Evolutionary conservation across 1,140 invertebrate genomes (phyloP), one percentile per base, ranked within the genome.

Genomic region (Drosophila navojoa): DNA sequence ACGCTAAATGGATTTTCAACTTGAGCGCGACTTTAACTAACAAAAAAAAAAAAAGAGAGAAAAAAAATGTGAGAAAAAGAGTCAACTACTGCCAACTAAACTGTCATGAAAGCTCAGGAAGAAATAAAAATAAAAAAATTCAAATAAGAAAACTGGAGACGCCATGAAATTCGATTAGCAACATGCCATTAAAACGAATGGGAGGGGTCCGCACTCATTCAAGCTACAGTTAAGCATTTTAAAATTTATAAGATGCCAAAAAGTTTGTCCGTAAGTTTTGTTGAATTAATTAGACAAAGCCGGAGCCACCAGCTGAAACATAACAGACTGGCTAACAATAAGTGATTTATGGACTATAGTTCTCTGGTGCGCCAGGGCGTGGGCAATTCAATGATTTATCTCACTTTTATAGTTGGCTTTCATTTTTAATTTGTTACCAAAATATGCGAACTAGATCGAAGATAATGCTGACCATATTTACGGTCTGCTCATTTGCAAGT

Each of bases 201-300:
- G 45, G 19, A 5, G 57, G 45, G 45, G 45, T 11, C 25, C 10
- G 29, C 40, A 15, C 50, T 58, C 19, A 53, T 74, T 76, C 50
- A 22, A 45, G 38, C 35, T 61, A 49, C 79, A 86, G 81, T 87
- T 79, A 87, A 87, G 72, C 61, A 82, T 87, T 87, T 87, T 82
- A 87, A 87, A 87, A 87, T 87, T 87, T 89, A 87, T 87, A 87
- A 89, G 84, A 89, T 89, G 84, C 79, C 84, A 77, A 87, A 82
- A 87, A 87, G 79, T 87, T 89, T 75, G 76, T 72, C 76, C 63
- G 72, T 79, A 77, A 87, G 84, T 89, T 89, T 71, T 74, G 79
- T 79, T 76, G 84, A 89, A 89, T 87, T 89, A 87, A 87, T 87
- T 82, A 89, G 79, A 70, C 47, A 61, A 76, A 57, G 58, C 57